Base-by-base conservation (phyloP, 2,888 invertebrate genomes). In the Hydrotaea diabolus region DNA sequence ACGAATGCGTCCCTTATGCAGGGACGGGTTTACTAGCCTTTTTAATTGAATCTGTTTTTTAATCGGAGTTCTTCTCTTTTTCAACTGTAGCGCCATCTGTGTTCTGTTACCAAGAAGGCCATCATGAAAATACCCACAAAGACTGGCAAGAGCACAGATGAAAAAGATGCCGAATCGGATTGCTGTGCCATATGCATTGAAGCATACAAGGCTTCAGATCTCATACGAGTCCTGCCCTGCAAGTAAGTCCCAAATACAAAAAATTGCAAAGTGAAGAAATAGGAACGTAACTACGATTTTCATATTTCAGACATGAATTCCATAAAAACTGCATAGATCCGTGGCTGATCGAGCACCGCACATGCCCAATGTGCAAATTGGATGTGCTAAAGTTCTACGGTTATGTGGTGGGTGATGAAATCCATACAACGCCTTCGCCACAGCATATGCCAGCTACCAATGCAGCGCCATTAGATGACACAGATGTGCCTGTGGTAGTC, bases 331-430 rank as follows among this genome's bases (percentile, higher is more conserved):
- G 98, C 94, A 98, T 98, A 90, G 98, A 98, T 93, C 98, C 98
- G 19, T 98, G 98, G 98, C 94, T 98, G 83, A 93, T 98, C 90
- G 98, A 98, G 91, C 98, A 98, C 92, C 94, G 98, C 86, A 98
- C 98, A 43, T 98, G 98, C 92, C 98, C 98, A 11, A 98, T 98
- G 97, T 98, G 98, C 93, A 98, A 98, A 93, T 95, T 97, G 95
- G 98, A 98, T 93, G 98, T 98, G 88, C 94, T 98, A 85, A 96
- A 97, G 90, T 95, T 96, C 91, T 97, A 97, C 90, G 97, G 97
- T 86, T 96, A 96, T 93, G 96, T 96, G 94, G 96, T 96, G 92
- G 95, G 96, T 94, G 93, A 92, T 86, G 90, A 91, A 88, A 90
- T 91, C 75, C 88, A 89, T 86, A 88, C 91, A 88, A 91, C 91